A percentile compares a stretch with the other conserved stretches of the same genome.
Conservation (phyloP, 1,140 invertebrate species). For the Goniozus legneri region DNA sequence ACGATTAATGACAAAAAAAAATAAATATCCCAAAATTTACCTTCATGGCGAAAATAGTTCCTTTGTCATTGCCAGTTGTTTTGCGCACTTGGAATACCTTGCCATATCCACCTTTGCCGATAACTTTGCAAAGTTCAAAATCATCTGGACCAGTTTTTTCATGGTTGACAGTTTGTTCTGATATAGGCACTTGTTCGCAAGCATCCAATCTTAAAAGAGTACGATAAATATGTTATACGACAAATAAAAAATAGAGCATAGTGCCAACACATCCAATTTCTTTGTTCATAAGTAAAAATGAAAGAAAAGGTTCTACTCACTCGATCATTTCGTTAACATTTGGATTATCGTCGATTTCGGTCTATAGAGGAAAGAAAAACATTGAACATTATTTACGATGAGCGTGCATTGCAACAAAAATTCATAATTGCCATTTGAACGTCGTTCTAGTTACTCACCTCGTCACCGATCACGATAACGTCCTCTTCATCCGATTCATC, state of each 20-base stretch:
- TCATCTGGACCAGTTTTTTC: conserved; percentile 84
- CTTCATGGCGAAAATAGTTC: conserved; percentile 99
- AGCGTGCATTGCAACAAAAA: conserved; percentile 1
- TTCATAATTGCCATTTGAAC: conserved; percentile 60
- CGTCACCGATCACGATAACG: conserved; percentile 78
- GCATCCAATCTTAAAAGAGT: conserved; percentile 64
- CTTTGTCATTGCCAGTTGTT: conserved; percentile 82
- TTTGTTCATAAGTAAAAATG: background rate
- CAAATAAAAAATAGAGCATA: conserved; percentile 9
- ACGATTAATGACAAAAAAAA: background rate
- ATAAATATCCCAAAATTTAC: conserved; percentile 42
- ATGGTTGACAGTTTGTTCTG: conserved; percentile 83
- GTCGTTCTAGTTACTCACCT: no score
- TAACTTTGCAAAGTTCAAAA: conserved; percentile 93
- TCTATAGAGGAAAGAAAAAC: conserved; percentile 56
- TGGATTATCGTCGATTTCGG: conserved; percentile 71
- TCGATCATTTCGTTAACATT: conserved; percentile 72
- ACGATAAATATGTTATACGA: conserved; percentile 5
- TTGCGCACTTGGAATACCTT: conserved; percentile 97
- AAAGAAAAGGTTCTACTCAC: conserved; percentile 59
- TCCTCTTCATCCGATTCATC: conserved; percentile 78
- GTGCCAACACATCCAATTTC: no score
- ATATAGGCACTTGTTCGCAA: conserved; percentile 79
- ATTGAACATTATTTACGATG: no score
- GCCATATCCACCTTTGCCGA: conserved; percentile 98